Conservation (phyloP, 1,140 invertebrate species). For the Thaumatotibia leucotreta region DNA sequence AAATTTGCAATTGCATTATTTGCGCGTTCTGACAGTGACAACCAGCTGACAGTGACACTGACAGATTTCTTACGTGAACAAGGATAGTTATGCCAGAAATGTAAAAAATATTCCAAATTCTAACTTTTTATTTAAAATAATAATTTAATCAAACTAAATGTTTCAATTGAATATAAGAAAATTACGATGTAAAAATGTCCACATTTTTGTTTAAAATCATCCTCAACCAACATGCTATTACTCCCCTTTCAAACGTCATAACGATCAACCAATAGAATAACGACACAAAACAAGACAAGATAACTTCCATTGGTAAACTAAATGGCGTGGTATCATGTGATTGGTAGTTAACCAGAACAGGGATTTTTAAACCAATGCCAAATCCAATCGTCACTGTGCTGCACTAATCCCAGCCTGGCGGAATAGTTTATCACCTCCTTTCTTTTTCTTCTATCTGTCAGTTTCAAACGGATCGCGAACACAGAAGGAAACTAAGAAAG, state of each 20-base stretch:
- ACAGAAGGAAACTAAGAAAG: slow-evolving; percentile 6
- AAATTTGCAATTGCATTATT: too few species aligned
- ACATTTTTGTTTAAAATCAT: too few species aligned
- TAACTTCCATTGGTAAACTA: slow-evolving; percentile 33
- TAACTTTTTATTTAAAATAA: too few species aligned
- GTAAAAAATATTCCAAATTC: too few species aligned
- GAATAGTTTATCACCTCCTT: not conserved
- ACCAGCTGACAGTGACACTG: not conserved
- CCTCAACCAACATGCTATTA: too few species aligned
- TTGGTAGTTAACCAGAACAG: slow-evolving; percentile 18
- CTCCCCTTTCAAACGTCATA: too few species aligned
- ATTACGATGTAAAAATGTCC: too few species aligned
- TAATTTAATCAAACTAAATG: too few species aligned
- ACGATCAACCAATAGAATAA: slow-evolving; percentile 36
- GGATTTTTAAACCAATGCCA: not conserved
- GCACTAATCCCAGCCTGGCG: not conserved
- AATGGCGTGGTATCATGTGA: slow-evolving; percentile 32
- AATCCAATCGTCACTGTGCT: not conserved
- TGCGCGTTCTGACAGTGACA: too few species aligned
- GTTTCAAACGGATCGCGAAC: slow-evolving; percentile 16
- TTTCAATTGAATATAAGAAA: too few species aligned
- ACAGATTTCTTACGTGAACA: too few species aligned
- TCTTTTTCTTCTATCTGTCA: not conserved
- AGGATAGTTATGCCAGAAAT: too few species aligned
- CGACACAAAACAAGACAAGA: slow-evolving; percentile 42